Base-by-base conservation (phyloP, 2,888 invertebrate species). In the Abrostola triplasia region DNA sequence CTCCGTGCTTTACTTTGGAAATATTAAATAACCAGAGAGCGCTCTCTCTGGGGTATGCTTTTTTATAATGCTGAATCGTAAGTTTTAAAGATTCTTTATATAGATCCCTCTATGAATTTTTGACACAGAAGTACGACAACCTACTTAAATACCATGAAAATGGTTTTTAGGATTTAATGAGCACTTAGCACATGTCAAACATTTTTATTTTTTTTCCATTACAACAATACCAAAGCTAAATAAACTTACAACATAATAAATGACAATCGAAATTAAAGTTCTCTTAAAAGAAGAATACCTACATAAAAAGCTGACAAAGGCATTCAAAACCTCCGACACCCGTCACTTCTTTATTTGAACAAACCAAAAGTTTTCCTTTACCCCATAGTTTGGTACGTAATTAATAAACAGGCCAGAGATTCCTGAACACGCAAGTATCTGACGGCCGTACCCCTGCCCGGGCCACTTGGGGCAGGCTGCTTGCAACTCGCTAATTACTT, bases 401-500 rank as follows among this genome's bases (percentile, higher is more conserved):
- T 77, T 79, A 79, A 79, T 79, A 77, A 76, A 62, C 73, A 61
- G 51, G 49, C 36, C 56, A 69, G 59, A 73, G 37, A 76, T 77
- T 68, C 73, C 62, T 68, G 52, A 67, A 68, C 67, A 65, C 69
- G 57, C 73, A 78, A 78, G 74, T 76, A 79, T 72, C 57, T 53
- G 68, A 64, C 63, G 60, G 64, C 51, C 59, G 61, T 58, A 62
- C 68, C 47, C 42, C 12, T 36, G 59, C 40, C 60, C 60, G 44
- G 63, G 67, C 67, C 64, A 67, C 73, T 73, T 51, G 64, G 62
- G 64, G 62, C 53, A 54, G 59, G 49, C 57, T 66, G 64, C 75
- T 75, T 82, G 84, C 84, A 83, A 83, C 84, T 88, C 84, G 80
- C 88, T 92, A 92, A 92, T 92, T 92, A 91, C 91, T 90, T 81